Evolutionary conservation across 1,140 invertebrate species (phyloP).

Genomic region (Thaumetopoea pityocampa): DNA sequence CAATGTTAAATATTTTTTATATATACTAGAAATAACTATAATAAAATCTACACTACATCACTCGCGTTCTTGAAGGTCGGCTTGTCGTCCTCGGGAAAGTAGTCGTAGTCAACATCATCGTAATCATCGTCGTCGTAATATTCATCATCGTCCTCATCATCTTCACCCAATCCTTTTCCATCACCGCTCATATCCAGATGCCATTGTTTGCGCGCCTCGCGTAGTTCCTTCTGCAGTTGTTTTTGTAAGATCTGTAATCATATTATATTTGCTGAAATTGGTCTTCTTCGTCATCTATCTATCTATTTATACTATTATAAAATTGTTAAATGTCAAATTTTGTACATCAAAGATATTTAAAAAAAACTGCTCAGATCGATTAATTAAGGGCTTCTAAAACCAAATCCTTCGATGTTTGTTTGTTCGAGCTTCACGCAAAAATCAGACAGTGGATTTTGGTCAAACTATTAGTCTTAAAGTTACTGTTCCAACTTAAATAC

Average conservation of each 20-base stretch:
- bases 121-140: conserved; percentile 35
- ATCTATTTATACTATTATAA: too few species aligned
- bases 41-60: background rate
- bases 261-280: background rate
- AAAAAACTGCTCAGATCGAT: too few species aligned
- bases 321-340: too few species aligned
- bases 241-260: conserved; percentile 38
- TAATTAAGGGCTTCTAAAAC: too few species aligned
- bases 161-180: conserved; percentile 17
- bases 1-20: conserved; percentile 7
- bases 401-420: too few species aligned
- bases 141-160: conserved; percentile 24
- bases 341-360: too few species aligned
- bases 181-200: conserved; percentile 11
- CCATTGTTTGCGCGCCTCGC: conserved; percentile 15
- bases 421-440: too few species aligned
- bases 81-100: conserved; percentile 17
- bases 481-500: too few species aligned
- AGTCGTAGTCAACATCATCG: conserved; percentile 26
- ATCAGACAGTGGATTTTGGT: too few species aligned
- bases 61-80: background rate
- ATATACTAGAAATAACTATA: background rate
- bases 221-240: conserved; percentile 39
- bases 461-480: too few species aligned
- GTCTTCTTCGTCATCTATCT: too few species aligned